phyloP scores from a whole-genome alignment of 2,113 vertebrate species.

The Panthera uncia region DNA sequence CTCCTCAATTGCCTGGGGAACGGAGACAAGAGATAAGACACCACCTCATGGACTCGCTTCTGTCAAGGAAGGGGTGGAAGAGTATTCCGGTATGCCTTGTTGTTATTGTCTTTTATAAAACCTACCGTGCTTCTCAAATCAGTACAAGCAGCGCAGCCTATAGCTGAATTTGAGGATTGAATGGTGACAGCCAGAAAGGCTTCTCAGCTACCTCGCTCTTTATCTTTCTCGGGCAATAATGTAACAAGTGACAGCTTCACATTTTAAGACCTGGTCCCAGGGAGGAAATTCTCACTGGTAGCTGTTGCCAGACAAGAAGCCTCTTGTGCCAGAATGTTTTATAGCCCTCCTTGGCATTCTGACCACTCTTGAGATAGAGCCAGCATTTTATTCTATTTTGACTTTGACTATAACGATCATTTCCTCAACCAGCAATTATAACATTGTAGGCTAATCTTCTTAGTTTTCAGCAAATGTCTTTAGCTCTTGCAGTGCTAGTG shows the following conservation, averaged over 20 bases:
- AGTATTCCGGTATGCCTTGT: background rate
- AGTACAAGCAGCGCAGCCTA: background rate
- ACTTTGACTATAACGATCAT: background rate
- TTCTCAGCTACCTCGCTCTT: background rate
- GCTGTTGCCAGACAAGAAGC: background rate
- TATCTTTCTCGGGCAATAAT: background rate
- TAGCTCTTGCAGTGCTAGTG: background rate
- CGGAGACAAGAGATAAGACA: background rate
- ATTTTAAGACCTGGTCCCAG: background rate
- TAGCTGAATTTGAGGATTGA: background rate
- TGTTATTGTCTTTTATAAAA: conserved; percentile 21
- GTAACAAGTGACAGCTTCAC: background rate
- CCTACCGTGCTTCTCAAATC: rapidly evolving
- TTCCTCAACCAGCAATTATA: conserved; percentile 9
- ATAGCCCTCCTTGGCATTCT: background rate
- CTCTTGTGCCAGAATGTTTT: background rate
- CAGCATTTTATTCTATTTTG: conserved; percentile 13
- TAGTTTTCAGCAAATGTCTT: background rate
- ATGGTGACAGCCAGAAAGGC: background rate
- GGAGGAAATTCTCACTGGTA: background rate
- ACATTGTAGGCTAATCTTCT: background rate
- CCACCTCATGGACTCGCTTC: background rate
- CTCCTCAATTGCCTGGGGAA: background rate
- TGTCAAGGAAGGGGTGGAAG: background rate
- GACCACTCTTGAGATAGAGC: background rate